Conservation (phyloP, 2,888 invertebrate species). For the Neria commutata region DNA sequence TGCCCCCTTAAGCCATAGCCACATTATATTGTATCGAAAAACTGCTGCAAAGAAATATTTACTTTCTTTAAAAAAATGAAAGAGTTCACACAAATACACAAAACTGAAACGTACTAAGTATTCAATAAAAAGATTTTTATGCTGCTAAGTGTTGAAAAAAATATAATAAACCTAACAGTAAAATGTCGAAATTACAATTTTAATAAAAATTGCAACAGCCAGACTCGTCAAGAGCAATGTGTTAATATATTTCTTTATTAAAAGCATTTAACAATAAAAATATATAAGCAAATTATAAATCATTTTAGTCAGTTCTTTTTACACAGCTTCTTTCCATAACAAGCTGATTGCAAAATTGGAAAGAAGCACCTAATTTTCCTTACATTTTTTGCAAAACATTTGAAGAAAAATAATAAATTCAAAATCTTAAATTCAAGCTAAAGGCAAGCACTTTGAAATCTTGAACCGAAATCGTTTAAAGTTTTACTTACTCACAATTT, state of each 20-base stretch:
- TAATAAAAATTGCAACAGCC: conserved; percentile 39
- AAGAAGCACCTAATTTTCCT: too few relatives aligned
- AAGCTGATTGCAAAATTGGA: too few relatives aligned
- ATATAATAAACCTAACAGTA: conserved; percentile 31
- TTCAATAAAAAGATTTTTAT: conserved; percentile 28
- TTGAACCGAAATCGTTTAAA: too few relatives aligned
- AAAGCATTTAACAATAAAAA: not conserved
- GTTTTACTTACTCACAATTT: too few relatives aligned
- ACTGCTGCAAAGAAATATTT: too few relatives aligned
- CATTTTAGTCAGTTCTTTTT: not conserved
- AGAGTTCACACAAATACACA: conserved; percentile 16
- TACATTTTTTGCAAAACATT: too few relatives aligned
- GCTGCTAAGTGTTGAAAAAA: conserved; percentile 30
- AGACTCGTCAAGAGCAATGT: conserved; percentile 57
- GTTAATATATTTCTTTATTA: conserved; percentile 43
- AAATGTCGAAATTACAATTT: conserved; percentile 32
- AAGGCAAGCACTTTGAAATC: too few relatives aligned
- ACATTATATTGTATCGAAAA: too few relatives aligned
- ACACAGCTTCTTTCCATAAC: not conserved
- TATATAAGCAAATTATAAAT: conserved; percentile 5
- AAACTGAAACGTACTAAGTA: not conserved
- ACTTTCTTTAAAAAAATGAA: too few relatives aligned
- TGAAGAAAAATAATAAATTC: too few relatives aligned
- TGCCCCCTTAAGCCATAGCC: too few relatives aligned
- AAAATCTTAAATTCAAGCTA: too few relatives aligned